These are phyloP conservation scores for Rhabdornis inornatus DNA, from an alignment of 2,113 vertebrate species.

Conservation along the genomic window DNA sequence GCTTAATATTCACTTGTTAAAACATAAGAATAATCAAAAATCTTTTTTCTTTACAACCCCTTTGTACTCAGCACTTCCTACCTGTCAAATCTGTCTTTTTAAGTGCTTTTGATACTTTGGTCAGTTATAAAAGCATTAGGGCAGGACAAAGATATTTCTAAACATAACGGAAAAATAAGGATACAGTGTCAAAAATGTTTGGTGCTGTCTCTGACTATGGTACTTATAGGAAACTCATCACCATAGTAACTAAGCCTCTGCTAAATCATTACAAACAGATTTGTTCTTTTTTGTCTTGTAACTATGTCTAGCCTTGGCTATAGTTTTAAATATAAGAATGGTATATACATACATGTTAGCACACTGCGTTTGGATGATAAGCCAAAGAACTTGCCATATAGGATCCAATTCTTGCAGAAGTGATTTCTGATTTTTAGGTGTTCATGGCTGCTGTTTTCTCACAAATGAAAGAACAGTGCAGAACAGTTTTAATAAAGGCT, in stretches of 20 bases:
- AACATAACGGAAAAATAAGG: neutral
- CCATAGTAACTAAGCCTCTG: constrained; percentile 51
- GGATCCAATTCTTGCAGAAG: neutral
- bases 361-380: neutral
- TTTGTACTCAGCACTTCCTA: neutral
- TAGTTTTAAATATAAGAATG: neutral
- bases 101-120: neutral
- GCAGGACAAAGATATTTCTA: neutral
- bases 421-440: neutral
- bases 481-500: neutral
- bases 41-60: neutral
- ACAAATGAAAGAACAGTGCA: neutral
- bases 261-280: constrained; percentile 18
- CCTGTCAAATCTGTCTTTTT: neutral
- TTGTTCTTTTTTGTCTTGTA: neutral
- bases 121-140: neutral
- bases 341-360: neutral
- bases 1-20: neutral
- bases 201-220: neutral
- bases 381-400: accelerated
- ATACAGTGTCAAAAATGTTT: neutral
- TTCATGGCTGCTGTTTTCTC: neutral
- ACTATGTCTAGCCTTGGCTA: neutral
- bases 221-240: constrained; percentile 2
- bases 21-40: neutral